phyloP scores from a whole-genome alignment of 2,113 vertebrate species.

The Epinephelus moara region DNA sequence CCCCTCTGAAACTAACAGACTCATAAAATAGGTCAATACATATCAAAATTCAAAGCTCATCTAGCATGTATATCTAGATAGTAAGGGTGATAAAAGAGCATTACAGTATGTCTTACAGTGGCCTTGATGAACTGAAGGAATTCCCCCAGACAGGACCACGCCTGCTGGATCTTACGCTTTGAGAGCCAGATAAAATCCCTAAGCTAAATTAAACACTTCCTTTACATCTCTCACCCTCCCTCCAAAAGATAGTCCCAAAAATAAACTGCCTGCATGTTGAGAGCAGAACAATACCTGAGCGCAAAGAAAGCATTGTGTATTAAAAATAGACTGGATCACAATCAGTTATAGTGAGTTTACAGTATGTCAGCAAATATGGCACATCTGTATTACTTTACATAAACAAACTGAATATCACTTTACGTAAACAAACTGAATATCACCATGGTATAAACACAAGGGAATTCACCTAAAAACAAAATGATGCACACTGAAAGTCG shows the following conservation, averaged over 20 bases:
- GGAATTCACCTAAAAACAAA: not conserved
- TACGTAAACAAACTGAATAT: not conserved
- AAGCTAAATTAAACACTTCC: conserved; percentile 79
- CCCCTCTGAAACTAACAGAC: conserved; percentile 11
- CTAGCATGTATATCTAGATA: conserved; percentile 10
- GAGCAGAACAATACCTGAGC: conserved; percentile 51
- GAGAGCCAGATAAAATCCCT: conserved; percentile 70
- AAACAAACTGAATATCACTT: not conserved
- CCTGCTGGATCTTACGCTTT: conserved; percentile 65
- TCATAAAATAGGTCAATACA: conserved; percentile 4
- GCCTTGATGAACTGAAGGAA: conserved; percentile 70
- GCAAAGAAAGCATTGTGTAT: conserved; percentile 35
- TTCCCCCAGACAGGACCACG: conserved; percentile 78
- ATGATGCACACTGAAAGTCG: not conserved
- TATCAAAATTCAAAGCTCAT: conserved; percentile 1
- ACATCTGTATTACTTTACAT: not conserved
- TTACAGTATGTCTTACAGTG: conserved; percentile 33
- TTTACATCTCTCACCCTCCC: conserved; percentile 66
- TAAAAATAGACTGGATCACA: conserved; percentile 44
- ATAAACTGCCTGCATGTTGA: conserved; percentile 62
- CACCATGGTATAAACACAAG: not conserved
- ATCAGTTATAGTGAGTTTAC: not conserved
- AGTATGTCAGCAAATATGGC: not conserved
- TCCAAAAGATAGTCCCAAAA: conserved; percentile 54
- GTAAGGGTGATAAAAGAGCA: conserved; percentile 17